Base-by-base conservation (phyloP, 2,797 vertebrate species). In the Cynodonichthys magdalenae region DNA sequence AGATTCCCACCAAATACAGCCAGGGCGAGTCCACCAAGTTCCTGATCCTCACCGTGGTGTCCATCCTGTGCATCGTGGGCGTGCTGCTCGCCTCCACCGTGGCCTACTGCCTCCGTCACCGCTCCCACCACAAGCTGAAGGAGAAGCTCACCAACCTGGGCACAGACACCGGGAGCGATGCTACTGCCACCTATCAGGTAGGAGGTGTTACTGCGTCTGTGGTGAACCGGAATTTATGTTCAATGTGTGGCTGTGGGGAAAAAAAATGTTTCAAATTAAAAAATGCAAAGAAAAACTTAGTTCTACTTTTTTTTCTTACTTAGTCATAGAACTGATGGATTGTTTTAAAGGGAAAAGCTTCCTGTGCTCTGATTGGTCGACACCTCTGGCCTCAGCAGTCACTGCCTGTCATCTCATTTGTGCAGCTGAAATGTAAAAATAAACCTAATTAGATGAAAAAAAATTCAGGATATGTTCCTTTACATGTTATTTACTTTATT, bases 111-210 rank as follows among this genome's bases (percentile, higher is more conserved):
- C 89, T 98, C 44, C 95, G 97, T 39, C 96, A 99, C 69, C 91
- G 92, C 68, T 95, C 96, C 6, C 96, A 95, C 84, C 92, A 94
- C 90, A 94, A 93, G 75, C 92, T 98, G 50, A 95, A 95, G 79
- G 95, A 97, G 87, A 98, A 97, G 82, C 93, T 98, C 66, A 95
- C 94, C 8, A 93, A 92, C 7, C 88, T 96, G 71, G 94, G 93
- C n/a, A 84, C 92, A 0, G 95, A 95, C 27, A 29, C 88, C 0
- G 55, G 88, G 53, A 80, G 93, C 0, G 96, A 97, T 69, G 93
- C 95, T 65, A 96, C 96, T 0, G 76, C 93, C 10, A 94, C 96
- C 76, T 99, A 98, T 66, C 97, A 99, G 96, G 97, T 98, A 94
- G 91, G 86, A 78, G 59, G 47, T 45, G 63, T 34, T 46, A 58